phyloP scores from a whole-genome alignment of 2,113 vertebrate species.

The Albula glossodonta region DNA sequence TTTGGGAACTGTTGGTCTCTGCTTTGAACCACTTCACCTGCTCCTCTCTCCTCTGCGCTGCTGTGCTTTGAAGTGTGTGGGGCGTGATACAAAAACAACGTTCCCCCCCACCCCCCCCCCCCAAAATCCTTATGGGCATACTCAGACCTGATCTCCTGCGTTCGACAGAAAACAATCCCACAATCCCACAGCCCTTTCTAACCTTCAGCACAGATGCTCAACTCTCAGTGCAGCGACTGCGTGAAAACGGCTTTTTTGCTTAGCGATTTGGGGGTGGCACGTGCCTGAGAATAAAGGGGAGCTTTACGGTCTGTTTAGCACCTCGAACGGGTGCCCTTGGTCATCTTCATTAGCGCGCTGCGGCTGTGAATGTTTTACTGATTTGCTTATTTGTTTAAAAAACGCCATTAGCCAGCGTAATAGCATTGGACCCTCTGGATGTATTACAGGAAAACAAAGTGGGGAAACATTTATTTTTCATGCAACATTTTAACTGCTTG shows the following conservation, averaged over 20 bases:
- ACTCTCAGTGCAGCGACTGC: background rate
- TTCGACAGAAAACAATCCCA: background rate
- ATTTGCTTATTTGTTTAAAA: background rate
- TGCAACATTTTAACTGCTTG: no score
- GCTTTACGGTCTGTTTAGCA: constrained; percentile 10
- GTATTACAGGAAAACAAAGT: background rate
- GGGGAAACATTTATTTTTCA: no score
- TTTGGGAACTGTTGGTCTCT: constrained; percentile 40
- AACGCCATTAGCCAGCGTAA: background rate
- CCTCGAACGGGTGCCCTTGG: constrained; percentile 6
- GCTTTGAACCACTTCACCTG: constrained; percentile 42
- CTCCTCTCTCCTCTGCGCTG: constrained; percentile 43
- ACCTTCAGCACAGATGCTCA: constrained; percentile 12
- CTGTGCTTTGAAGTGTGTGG: constrained; percentile 56
- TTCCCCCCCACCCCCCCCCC: background rate
- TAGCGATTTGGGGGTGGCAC: background rate
- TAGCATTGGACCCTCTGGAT: background rate
- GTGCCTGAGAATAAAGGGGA: constrained; percentile 14
- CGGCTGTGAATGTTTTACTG: background rate
- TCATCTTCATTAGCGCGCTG: background rate
- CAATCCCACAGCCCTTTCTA: background rate
- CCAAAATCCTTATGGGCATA: background rate
- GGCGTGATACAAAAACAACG: constrained; percentile 21
- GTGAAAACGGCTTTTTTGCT: background rate
- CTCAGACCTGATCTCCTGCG: constrained; percentile 16